phyloP scores from a whole-genome alignment of 2,113 vertebrate genomes.

The Apaloderma vittatum region DNA sequence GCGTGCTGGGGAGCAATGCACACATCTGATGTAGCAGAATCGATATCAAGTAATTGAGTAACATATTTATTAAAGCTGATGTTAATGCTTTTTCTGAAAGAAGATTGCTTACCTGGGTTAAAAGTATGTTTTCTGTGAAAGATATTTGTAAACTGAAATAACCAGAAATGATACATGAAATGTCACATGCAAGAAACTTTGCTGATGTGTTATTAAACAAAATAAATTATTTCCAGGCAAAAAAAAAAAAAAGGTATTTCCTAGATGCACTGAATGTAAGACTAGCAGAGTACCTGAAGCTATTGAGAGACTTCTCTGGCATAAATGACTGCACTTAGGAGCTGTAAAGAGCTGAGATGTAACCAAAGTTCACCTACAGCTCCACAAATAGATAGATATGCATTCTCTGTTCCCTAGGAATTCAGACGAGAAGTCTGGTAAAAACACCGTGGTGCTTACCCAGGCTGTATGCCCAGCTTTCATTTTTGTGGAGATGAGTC shows the following conservation, averaged over 20 bases:
- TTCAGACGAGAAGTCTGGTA: not conserved
- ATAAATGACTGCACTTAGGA: not conserved
- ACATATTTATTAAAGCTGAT: not conserved
- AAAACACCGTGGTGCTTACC: not conserved
- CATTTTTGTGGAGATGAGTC: accelerated
- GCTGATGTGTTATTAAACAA: not conserved
- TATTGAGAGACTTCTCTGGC: not conserved
- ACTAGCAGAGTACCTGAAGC: not conserved
- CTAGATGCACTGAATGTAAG: not conserved
- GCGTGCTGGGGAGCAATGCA: not conserved
- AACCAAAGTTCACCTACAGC: not conserved
- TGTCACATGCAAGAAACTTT: not conserved
- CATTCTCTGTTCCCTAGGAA: not conserved
- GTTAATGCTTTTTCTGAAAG: not conserved
- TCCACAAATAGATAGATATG: accelerated
- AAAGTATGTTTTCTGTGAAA: not conserved
- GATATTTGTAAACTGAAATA: not conserved
- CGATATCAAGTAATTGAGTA: not conserved
- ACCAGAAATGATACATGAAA: not conserved
- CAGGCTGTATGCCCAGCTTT: not conserved
- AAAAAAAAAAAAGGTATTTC: not conserved
- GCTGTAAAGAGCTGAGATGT: not conserved
- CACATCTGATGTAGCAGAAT: not conserved
- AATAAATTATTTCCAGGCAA: not conserved
- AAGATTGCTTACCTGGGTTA: not conserved